phyloP scores from a whole-genome alignment of 2,113 vertebrate species.

The Peromyscus leucopus region DNA sequence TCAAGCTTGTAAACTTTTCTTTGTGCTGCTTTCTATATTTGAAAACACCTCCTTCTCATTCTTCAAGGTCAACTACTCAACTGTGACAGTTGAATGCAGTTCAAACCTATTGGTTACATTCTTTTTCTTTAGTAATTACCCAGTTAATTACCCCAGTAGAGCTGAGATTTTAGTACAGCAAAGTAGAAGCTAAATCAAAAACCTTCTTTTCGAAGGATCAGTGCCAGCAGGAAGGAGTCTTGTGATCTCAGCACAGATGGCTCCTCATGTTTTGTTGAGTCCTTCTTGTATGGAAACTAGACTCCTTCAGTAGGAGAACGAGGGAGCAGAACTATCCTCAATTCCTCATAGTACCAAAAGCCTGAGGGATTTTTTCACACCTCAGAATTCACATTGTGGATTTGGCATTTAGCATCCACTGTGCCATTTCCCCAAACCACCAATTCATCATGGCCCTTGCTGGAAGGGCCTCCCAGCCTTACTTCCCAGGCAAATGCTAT shows the following conservation, averaged over 20 bases:
- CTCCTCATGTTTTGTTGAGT: neutral
- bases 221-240: neutral
- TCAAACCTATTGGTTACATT: neutral
- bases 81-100: neutral
- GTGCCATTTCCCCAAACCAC: constrained; percentile 1
- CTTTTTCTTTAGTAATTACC: constrained; percentile 20
- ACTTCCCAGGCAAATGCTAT: constrained; percentile 38
- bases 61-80: constrained; percentile 1
- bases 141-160: neutral
- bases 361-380: constrained; percentile 15
- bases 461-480: neutral
- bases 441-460: constrained; percentile 33
- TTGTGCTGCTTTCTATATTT: constrained; percentile 18
- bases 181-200: neutral
- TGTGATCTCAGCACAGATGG: neutral
- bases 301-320: neutral
- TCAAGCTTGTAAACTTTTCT: constrained; percentile 23
- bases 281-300: neutral
- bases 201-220: neutral
- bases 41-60: neutral
- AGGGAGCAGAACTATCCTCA: neutral
- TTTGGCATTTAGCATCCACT: neutral
- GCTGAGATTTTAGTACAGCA: neutral
- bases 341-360: neutral
- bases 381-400: neutral